Base-by-base conservation (phyloP, 2,113 vertebrate genomes). In the Empidonax traillii region DNA sequence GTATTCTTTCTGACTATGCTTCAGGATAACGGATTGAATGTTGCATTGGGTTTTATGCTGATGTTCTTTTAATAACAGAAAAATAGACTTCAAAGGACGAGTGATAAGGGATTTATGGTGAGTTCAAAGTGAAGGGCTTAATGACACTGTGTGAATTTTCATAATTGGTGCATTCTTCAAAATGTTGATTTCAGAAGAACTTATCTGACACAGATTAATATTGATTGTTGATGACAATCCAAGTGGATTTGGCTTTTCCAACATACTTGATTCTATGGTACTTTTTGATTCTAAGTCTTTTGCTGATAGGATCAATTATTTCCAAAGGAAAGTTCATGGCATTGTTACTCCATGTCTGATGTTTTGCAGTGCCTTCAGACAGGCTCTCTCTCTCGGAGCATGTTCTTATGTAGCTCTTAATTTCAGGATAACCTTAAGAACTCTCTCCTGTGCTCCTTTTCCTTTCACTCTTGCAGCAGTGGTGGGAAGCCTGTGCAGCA, bases 301-400 rank as follows among this genome's bases (percentile, higher is more conserved):
- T 63, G 27, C 35, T 82, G 47, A 35, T 78, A 30, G 2, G 14
- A 80, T 30, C 43, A 85, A 61, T 65, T 30, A 17, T 37, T 93
- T 92, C 75, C n/a, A 65, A 67, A 89, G 30, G 21, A 12, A 28
- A 49, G 17, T 46, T 85, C 28, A 58, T 44, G n/a, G 21, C 16
- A 3, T 55, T 59, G 58, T 74, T 73, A 19, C 1, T 69, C 31
- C 14, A 1, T 47, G 41, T 84, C 41, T 89, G 24, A 10, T 14
- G 47, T 55, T 76, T 59, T 72, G 47, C 47, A 39, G 51, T 30
- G 35, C 44, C 15, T 85, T 17, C 22, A 58, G 56, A 17, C 43
- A 74, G 43, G 9, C 62, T 58, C 1, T 0, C 6, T 0, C 5
- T 33, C 43, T 59, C 16, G 65, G 35, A 49, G n/a, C 17, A 13